phyloP scores from a whole-genome alignment of 2,797 vertebrate species.

The Masticophis lateralis region DNA sequence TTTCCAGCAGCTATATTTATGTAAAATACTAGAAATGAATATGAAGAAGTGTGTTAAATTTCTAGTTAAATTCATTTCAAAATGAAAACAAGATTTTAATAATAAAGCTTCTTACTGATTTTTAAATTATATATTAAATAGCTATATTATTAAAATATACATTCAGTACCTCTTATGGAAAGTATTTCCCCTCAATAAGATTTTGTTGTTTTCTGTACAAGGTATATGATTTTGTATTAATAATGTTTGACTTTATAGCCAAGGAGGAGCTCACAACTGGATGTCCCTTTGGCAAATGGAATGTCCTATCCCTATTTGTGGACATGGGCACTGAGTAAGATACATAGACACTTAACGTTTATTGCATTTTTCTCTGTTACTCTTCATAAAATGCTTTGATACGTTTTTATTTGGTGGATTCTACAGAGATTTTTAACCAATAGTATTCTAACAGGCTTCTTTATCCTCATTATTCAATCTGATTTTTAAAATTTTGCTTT shows the following conservation, averaged over 20 bases:
- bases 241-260: neutral
- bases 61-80: neutral
- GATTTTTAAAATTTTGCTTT: neutral
- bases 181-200: neutral
- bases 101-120: neutral
- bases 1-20: neutral
- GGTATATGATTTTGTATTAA: neutral
- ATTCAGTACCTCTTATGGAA: neutral
- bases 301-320: neutral
- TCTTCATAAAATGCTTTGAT: neutral
- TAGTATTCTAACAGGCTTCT: neutral
- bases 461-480: neutral
- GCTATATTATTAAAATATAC: neutral
- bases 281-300: neutral
- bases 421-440: neutral
- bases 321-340: neutral
- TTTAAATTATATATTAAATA: neutral
- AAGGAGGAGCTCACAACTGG: neutral
- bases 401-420: neutral
- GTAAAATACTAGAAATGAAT: neutral
- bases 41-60: neutral
- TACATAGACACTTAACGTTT: neutral
- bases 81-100: neutral
- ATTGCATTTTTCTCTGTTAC: neutral
- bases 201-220: neutral